These are phyloP conservation scores for Epinephelus coioides DNA, from an alignment of 2,797 vertebrate genomes.

Conservation along the genomic window DNA sequence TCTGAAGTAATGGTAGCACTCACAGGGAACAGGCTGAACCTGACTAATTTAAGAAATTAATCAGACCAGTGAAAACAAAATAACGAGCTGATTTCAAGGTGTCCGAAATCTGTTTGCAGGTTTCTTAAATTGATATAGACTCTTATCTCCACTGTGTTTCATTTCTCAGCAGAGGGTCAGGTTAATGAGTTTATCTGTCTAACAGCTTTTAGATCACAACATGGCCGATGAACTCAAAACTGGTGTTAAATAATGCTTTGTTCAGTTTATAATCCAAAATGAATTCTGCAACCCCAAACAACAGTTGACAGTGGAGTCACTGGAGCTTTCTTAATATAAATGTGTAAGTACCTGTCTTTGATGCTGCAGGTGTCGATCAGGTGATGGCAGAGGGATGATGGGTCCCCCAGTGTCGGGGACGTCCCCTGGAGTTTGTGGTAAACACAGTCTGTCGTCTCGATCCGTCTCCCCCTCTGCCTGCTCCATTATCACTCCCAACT, in stretches of 20 bases:
- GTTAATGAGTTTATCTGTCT: background rate
- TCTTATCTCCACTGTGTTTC: background rate
- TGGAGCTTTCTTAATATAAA: background rate
- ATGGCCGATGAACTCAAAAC: background rate
- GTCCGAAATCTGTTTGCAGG: background rate
- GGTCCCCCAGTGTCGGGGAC: conserved; percentile 70
- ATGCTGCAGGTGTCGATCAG: conserved; percentile 87
- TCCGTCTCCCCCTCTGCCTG: conserved; percentile 82
- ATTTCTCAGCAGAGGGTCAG: background rate
- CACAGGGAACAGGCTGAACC: background rate
- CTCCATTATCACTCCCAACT: conserved; percentile 80
- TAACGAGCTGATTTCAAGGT: background rate
- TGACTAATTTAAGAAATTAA: background rate
- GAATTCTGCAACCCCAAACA: background rate
- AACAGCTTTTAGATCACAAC: background rate
- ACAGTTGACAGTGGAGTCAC: background rate
- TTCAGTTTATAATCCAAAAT: background rate
- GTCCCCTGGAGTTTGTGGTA: conserved; percentile 79
- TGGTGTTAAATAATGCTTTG: background rate
- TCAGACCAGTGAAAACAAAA: background rate
- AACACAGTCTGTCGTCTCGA: conserved; percentile 78
- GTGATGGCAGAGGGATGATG: conserved; percentile 79
- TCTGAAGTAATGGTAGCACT: background rate
- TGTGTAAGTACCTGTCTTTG: conserved; percentile 90
- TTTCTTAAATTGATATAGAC: background rate